Conservation (phyloP, 1,140 invertebrate species). For the Pseudomyrmex dendroicus region DNA sequence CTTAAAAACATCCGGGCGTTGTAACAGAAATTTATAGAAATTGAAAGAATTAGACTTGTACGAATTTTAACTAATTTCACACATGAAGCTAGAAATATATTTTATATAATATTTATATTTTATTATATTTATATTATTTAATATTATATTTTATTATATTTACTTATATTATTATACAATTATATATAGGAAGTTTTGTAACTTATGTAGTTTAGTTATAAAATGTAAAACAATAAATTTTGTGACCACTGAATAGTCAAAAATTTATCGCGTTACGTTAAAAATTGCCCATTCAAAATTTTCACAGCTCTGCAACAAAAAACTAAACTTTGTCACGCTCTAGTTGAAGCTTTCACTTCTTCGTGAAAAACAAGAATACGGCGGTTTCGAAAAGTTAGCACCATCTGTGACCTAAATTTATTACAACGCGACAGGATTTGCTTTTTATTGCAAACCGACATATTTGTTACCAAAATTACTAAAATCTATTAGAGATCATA, state of each 20-base stretch:
- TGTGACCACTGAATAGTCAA: not conserved
- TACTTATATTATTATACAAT: not conserved
- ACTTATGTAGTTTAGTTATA: not conserved
- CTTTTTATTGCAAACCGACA: not conserved
- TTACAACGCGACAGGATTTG: conserved; percentile 2
- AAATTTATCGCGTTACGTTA: not conserved
- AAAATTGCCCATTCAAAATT: conserved; percentile 22
- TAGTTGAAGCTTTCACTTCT: conserved; percentile 45
- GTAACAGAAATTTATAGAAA: not conserved
- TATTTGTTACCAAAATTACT: not conserved
- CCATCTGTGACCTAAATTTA: conserved; percentile 45
- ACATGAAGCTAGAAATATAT: too few relatives aligned
- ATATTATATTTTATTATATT: not conserved
- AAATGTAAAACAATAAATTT: not conserved
- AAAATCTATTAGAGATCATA: not conserved
- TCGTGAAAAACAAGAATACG: conserved; percentile 39
- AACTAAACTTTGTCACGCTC: conserved; percentile 27
- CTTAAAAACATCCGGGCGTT: not conserved
- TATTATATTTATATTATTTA: too few relatives aligned
- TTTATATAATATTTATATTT: too few relatives aligned
- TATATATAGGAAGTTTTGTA: not conserved
- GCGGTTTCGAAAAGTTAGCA: conserved; percentile 39
- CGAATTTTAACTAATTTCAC: not conserved
- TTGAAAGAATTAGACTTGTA: not conserved
- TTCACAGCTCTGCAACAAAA: conserved; percentile 21